Conservation (phyloP, 2,888 invertebrate species). For the Phaedon cochleariae region DNA sequence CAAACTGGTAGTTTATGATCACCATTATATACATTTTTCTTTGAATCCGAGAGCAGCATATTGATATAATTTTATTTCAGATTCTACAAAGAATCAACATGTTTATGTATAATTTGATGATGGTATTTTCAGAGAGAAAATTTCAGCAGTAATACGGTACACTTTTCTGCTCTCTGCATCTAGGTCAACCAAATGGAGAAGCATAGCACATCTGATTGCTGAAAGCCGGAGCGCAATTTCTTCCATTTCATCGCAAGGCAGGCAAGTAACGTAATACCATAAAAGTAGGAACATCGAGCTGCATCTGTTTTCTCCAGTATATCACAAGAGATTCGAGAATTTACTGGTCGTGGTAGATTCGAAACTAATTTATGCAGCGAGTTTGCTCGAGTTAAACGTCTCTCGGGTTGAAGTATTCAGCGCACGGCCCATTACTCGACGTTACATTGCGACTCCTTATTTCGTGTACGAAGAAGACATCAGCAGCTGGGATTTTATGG, state of each 20-base stretch:
- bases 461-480: slow-evolving; percentile 41
- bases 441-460: slow-evolving; percentile 43
- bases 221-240: neutral
- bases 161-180: neutral
- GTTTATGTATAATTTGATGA: too few relatives aligned
- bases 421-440: slow-evolving; percentile 50
- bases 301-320: slow-evolving; percentile 30
- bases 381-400: slow-evolving; percentile 43
- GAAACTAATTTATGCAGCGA: slow-evolving; percentile 44
- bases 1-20: too few relatives aligned
- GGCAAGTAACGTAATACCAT: slow-evolving; percentile 6
- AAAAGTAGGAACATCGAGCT: slow-evolving; percentile 19
- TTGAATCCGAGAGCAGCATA: too few relatives aligned
- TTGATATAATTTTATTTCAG: too few relatives aligned
- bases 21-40: too few relatives aligned
- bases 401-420: slow-evolving; percentile 35
- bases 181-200: neutral
- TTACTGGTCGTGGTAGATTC: slow-evolving; percentile 19
- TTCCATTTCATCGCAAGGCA: neutral
- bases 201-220: neutral
- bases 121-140: too few relatives aligned
- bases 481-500: slow-evolving; percentile 8
- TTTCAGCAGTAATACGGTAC: too few relatives aligned
- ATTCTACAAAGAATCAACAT: too few relatives aligned
- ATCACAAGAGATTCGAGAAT: slow-evolving; percentile 30